Conservation (phyloP, 64 coral and sea anemone species). For the Exaiptasia diaphana region DNA sequence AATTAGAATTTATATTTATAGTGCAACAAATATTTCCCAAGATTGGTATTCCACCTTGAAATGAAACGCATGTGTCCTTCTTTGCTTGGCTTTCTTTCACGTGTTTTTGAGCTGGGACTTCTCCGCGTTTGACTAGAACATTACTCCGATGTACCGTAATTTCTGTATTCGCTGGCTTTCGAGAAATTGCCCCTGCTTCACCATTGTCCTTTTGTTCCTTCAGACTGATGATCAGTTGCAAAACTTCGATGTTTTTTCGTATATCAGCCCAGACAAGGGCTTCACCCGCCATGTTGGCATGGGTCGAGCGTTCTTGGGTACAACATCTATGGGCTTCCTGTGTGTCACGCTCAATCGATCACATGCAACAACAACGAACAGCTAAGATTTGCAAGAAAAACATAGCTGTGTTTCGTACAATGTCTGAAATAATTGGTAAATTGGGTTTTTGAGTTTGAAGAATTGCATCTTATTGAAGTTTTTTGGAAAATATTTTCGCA, state of each 20-base stretch:
- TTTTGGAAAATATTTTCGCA: too few species aligned
- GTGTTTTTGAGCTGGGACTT: not conserved
- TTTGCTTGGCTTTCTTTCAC: not conserved
- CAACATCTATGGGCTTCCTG: slow-evolving; percentile 6
- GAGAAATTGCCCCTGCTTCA: not conserved
- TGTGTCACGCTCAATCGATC: too few species aligned
- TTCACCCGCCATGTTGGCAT: slow-evolving; percentile 8
- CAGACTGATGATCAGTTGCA: not conserved
- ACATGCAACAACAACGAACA: too few species aligned
- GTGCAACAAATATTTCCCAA: too few species aligned
- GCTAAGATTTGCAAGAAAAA: too few species aligned
- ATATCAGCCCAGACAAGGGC: slow-evolving; percentile 3
- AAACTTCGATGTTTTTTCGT: slow-evolving; percentile 3
- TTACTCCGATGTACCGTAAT: not conserved
- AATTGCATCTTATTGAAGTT: too few species aligned
- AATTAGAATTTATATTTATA: too few species aligned
- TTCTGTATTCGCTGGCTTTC: not conserved
- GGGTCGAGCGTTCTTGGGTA: too few species aligned
- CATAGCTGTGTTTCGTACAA: too few species aligned
- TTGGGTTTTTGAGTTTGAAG: too few species aligned
- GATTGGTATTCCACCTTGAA: slow-evolving; percentile 6
- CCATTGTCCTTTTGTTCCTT: not conserved
- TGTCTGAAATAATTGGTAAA: too few species aligned
- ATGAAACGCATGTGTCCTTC: not conserved
- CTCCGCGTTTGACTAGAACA: not conserved